These are phyloP conservation scores for Typhlomys cinereus DNA, from an alignment of 2,113 vertebrate species.

Conservation along the genomic window DNA sequence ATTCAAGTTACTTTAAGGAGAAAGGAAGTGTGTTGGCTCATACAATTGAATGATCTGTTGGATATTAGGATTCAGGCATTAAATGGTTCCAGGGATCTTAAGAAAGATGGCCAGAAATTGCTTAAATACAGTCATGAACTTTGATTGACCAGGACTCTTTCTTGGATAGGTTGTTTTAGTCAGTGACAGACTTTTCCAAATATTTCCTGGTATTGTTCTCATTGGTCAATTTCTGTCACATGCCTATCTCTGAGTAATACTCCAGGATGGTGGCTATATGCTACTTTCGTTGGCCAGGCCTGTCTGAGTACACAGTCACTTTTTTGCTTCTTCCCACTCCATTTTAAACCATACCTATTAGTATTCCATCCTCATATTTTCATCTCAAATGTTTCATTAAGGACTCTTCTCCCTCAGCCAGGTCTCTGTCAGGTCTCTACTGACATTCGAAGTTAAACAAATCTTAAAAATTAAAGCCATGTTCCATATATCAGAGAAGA, in stretches of 20 bases:
- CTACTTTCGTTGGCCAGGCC: background rate
- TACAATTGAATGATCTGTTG: background rate
- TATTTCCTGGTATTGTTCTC: background rate
- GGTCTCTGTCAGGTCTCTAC: too few species aligned
- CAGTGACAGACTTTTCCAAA: background rate
- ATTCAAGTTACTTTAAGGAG: background rate
- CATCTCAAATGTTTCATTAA: too few species aligned
- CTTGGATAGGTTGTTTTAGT: background rate
- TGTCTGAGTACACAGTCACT: fast-evolving
- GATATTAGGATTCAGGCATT: background rate
- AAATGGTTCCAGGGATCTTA: background rate
- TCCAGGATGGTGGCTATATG: background rate
- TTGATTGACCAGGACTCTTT: background rate
- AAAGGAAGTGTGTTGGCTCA: background rate
- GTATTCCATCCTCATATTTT: too few species aligned
- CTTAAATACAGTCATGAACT: fast-evolving
- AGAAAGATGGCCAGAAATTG: background rate
- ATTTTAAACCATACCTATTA: too few species aligned
- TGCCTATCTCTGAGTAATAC: background rate
- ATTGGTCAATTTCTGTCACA: background rate
- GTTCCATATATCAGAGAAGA: too few species aligned
- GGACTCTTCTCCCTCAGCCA: too few species aligned
- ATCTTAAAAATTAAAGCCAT: too few species aligned
- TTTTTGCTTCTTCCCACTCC: too few species aligned
- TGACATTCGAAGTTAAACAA: too few species aligned